A percentile compares a stretch with the other conserved stretches of the same genome.
These are phyloP conservation scores for Promerops cafer DNA, from an alignment of 2,113 vertebrate species.

Conservation along the genomic window DNA sequence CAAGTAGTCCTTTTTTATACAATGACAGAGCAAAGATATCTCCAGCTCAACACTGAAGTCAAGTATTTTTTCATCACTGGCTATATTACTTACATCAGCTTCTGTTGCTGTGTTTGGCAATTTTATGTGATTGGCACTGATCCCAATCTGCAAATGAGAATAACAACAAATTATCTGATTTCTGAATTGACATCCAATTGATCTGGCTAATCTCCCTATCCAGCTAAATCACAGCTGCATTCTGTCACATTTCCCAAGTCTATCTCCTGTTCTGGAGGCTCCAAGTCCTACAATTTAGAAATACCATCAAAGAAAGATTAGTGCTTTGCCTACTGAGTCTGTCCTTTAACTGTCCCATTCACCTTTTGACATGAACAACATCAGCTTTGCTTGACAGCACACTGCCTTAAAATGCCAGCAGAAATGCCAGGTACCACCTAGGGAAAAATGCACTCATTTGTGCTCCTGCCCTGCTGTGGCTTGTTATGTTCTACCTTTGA, in stretches of 20 bases:
- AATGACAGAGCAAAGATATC: neutral
- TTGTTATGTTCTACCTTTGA: neutral
- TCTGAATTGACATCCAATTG: neutral
- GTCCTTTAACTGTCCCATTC: neutral
- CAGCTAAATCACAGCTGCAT: neutral
- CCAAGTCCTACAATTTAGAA: neutral
- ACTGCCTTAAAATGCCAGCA: neutral
- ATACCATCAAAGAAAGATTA: neutral
- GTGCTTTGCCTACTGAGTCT: neutral
- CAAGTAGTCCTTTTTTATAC: neutral
- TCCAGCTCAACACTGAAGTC: neutral
- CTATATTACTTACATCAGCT: constrained; percentile 77
- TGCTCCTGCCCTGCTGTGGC: neutral
- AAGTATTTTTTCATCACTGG: neutral
- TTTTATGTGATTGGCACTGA: constrained; percentile 87
- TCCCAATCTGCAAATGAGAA: constrained; percentile 85
- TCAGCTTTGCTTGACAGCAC: neutral
- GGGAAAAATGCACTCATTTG: neutral
- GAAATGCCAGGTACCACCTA: neutral
- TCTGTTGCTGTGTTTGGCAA: constrained; percentile 89
- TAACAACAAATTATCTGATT: neutral
- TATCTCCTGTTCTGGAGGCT: neutral
- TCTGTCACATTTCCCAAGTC: neutral
- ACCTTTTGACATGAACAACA: neutral
- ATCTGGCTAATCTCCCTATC: neutral